Evolutionary conservation across 2,797 vertebrate genomes (phyloP).

Genomic region (Pseudochirops corinnae): DNA sequence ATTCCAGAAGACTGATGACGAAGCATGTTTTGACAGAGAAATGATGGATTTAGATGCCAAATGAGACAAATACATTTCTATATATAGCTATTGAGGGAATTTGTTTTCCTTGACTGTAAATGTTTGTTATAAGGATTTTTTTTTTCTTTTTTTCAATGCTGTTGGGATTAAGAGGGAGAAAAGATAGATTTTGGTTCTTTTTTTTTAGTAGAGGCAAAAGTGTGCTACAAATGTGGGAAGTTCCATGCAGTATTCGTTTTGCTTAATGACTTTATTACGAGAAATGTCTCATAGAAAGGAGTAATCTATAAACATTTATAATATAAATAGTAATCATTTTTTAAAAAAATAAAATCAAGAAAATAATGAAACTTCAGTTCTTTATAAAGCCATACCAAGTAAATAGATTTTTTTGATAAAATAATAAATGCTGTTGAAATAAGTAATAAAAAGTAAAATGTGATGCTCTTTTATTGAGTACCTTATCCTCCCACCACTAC

Average conservation of each 20-base stretch:
- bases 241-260: neutral
- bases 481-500: neutral
- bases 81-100: neutral
- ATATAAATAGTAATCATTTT: neutral
- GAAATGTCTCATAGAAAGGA: neutral
- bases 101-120: neutral
- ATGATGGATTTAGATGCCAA: neutral
- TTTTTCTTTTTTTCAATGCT: neutral
- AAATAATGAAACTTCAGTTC: neutral
- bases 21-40: neutral
- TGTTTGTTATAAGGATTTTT: neutral
- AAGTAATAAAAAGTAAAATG: neutral
- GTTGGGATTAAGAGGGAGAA: neutral
- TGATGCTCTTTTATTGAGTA: neutral
- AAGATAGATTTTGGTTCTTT: neutral
- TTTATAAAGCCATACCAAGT: accelerated
- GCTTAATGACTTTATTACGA: neutral
- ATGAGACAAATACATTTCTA: neutral
- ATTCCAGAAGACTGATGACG: neutral
- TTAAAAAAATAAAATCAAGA: neutral
- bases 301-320: neutral
- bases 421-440: neutral
- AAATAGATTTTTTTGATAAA: neutral
- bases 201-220: neutral
- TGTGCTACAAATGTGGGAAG: neutral